Evolutionary conservation across 2,113 vertebrate species (phyloP), one percentile per base, ranked within the genome.

Genomic region (Semnornis frantzii): DNA sequence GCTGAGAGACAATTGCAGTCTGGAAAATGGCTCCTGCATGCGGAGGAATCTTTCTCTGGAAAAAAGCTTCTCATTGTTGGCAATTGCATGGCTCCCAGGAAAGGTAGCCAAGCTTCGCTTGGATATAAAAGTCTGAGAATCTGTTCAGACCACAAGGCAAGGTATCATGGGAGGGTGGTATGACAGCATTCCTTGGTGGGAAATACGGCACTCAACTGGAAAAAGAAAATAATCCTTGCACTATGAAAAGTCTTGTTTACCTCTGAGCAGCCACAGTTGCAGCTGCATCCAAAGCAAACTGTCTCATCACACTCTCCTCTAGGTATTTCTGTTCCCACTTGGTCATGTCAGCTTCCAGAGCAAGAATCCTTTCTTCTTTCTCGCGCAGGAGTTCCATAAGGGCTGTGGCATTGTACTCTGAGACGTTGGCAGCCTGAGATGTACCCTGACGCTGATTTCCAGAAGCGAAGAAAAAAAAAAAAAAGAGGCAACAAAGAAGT

Each of bases 281-380:
- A 5, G 99, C 99, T 6, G 99, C 98, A 89, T 99, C 99, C 95
- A 99, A 95, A 68, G 99, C 99, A 63, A 99, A 99, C 97, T 99
- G 99, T 85, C 99, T 98, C 99, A 99, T 99, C 92, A 99, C 99
- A 2, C 99, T 99, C 96, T 99, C 99, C 94, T 99, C 99, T 96
- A 99, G 97, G 93, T 99, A 99, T 28, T 99, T 99, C 97, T 99
- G 99, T 60, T 99, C 99, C 99, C 99, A 99, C 93, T 99, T 99
- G 77, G 99, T 99, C 99, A 99, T 99, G 97, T 99, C 99, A 3
- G 99, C 99, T 97, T 99, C 99, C 96, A 99, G 97, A 44, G 99
- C 99, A 52, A 99, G 97, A 90, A 99, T 99, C 42, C 99, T 97
- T 85, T 99, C 99, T 21, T 99, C 99, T 92, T 99, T 99, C 97